Base-by-base conservation (phyloP, 2,797 vertebrate genomes). In the Pipistrellus pipistrellus region DNA sequence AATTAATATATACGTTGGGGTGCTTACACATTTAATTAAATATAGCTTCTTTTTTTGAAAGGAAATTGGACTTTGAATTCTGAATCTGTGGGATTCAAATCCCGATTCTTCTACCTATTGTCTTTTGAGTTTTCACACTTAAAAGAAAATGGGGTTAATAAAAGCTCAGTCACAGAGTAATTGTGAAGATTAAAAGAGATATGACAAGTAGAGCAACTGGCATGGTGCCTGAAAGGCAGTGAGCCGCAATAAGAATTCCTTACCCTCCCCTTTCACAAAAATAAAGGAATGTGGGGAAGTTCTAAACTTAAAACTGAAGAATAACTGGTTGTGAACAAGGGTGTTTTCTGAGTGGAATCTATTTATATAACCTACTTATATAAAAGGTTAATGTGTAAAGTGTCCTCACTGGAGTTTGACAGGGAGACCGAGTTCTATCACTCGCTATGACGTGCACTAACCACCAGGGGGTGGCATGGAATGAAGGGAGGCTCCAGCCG, bases 31-130 rank as follows among this genome's bases (percentile, higher is more conserved):
- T 78, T 81, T 81, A 55, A 51, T 68, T 90, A 82, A 72, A 8
- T 44, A 25, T 8, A 57, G 15, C 51, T 59, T n/a, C 55, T 72
- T 75, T 80, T 80, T 44, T 44, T 41, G 8, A n/a, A 95, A 85
- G 27, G 59, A 85, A 75, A 27, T 88, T 85, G 27, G 20, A 38
- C 62, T 95, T 93, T 81, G 21, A 85, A 72, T 59, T 82, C 46
- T 57, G 51, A 41, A 2, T 87, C 73, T 44, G 11, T 77, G 51
- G 21, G 6, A 72, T 85, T 95, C 27, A 55, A 64, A 55, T 80
- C 38, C 35, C 82, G 20, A n/a, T 92, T 88, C 35, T 48, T 80
- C 66, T 57, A 32, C 14, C 9, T 85, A 5, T 82, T 62, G 41
- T 64, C 23, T 84, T 88, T 76, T 80, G 46, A 91, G 18, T 59